Evolutionary conservation across 1,140 invertebrate genomes (phyloP), one percentile per base, ranked within the genome.

Genomic region (Drosophila biarmipes): DNA sequence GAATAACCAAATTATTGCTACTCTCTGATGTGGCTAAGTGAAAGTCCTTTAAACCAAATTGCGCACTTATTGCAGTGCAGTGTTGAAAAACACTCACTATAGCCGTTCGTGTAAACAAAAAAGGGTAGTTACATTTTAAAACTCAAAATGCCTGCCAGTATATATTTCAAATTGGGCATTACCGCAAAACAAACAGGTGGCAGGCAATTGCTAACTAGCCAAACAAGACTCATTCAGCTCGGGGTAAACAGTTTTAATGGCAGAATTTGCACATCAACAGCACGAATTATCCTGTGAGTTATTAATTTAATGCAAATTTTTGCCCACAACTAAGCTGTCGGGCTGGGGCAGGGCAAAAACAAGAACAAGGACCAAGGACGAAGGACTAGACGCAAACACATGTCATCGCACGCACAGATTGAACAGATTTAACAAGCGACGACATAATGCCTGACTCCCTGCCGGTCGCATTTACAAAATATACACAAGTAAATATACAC

Each of bases 391-490:
- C 43, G 52, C 59, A 77, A 85, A 85, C 80, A 86, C 67, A 82
- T 87, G 82, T 87, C 84, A 79, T 59, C 53, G 64, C 67, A 72
- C 64, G 78, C 84, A 82, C 74, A 87, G 82, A 87, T 87, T 89
- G 79, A 89, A 79, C 82, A 87, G 78, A 89, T 82, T 87, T 89
- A 63, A 59, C 82, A 86, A 78, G 80, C 78, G 64, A 75, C 82
- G 53, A 79, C 75, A 82, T 87, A 81, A 87, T 86, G 74, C 78
- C 80, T 53, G 77, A 59, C 37, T 75, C 73, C 57, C 71, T 40
- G 29, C 37, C 37, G 57, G 64, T 55, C 64, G 85, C 73, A 81
- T 81, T 81, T 78, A 76, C 74, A 87, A 78, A 85, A 84, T 76
- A 57, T 74, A 48, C 73, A 56, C 74, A 75, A 76, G 78, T 74